A percentile compares a stretch with the other conserved stretches of the same genome.
Conservation (phyloP, 92 coral and sea anemone species). For the Heteractis magnifica region DNA sequence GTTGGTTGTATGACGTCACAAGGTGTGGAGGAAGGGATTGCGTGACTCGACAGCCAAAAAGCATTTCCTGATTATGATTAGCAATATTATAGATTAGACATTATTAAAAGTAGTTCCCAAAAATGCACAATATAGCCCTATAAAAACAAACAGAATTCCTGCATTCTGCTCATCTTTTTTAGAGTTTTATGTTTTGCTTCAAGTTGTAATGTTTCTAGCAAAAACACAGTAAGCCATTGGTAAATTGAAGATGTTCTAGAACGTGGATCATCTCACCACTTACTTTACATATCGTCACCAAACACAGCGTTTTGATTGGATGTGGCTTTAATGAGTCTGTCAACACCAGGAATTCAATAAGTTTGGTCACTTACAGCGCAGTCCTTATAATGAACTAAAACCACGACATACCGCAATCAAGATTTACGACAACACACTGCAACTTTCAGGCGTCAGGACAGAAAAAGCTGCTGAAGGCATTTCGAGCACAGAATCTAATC, state of each 20-base stretch:
- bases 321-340: background rate
- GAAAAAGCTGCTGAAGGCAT: background rate
- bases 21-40: slow-evolving; percentile 31
- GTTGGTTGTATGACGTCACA: slow-evolving; percentile 23
- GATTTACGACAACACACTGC: background rate
- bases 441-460: background rate
- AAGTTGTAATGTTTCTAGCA: too few species aligned
- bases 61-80: slow-evolving; percentile 11
- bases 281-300: background rate
- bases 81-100: too few species aligned
- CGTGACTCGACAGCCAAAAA: slow-evolving; percentile 6
- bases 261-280: slow-evolving; percentile 8
- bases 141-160: background rate
- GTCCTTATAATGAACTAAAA: background rate
- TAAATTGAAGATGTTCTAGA: background rate
- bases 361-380: background rate
- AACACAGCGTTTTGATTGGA: background rate
- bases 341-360: slow-evolving; percentile 7
- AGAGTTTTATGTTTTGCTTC: background rate
- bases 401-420: background rate
- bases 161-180: background rate
- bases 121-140: background rate
- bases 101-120: background rate
- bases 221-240: background rate
- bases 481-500: background rate